Conservation (phyloP, 2,113 vertebrate species). For the Nothobranchius kuhntae region DNA sequence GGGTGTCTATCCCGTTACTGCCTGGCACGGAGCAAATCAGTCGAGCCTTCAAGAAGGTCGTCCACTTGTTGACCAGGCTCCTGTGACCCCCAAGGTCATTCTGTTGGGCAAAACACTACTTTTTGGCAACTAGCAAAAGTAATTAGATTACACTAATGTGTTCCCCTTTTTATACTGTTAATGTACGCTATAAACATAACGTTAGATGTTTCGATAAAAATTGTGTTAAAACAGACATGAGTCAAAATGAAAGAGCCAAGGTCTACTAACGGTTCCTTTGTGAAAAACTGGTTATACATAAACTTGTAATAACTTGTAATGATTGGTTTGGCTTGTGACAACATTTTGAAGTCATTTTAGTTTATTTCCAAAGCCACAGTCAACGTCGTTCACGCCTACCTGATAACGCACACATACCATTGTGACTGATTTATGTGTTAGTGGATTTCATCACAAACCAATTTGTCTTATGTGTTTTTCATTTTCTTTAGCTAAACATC, state of each 20-base stretch:
- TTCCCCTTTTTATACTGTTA: background rate
- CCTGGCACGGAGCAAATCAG: conserved; percentile 96
- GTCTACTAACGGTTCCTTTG: background rate
- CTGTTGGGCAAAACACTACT: conserved; percentile 72
- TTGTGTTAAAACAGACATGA: background rate
- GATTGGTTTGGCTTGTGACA: background rate
- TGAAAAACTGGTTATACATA: background rate
- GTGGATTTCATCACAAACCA: background rate
- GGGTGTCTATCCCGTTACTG: conserved; percentile 95
- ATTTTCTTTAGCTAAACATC: background rate
- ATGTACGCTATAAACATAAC: background rate
- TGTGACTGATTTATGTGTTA: background rate
- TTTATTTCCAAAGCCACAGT: background rate
- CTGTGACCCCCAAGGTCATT: conserved; percentile 97
- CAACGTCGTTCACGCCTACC: background rate
- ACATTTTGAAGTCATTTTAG: background rate
- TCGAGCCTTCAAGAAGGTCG: conserved; percentile 95
- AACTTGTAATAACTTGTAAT: background rate
- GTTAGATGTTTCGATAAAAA: background rate
- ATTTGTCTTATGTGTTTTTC: background rate
- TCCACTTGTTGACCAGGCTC: conserved; percentile 99
- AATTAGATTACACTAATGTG: background rate
- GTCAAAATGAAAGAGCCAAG: too few species aligned
- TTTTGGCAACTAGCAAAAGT: too few species aligned
- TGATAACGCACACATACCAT: background rate